These are phyloP conservation scores for Paramormyrops kingsleyae DNA, from an alignment of 2,113 vertebrate genomes.

Conservation along the genomic window DNA sequence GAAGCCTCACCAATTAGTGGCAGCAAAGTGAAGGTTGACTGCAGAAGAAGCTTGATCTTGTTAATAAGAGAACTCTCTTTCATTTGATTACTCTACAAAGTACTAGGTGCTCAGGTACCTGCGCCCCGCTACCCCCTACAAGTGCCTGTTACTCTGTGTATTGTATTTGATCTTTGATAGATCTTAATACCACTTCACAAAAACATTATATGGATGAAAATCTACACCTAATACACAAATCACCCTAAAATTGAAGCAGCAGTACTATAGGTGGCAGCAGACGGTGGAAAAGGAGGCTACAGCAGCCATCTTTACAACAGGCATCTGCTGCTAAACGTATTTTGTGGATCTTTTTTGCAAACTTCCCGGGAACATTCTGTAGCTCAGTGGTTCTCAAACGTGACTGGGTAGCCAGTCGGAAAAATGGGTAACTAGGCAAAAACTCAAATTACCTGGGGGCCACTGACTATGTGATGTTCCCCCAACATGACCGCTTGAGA, in stretches of 20 bases:
- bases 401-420: too few relatives aligned
- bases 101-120: not conserved
- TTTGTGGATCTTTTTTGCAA: not conserved
- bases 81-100: not conserved
- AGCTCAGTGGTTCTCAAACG: not conserved
- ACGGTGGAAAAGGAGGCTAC: not conserved
- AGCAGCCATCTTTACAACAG: not conserved
- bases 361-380: not conserved
- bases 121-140: not conserved
- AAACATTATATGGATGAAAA: not conserved
- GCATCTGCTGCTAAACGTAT: not conserved
- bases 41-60: not conserved
- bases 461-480: not conserved
- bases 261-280: not conserved
- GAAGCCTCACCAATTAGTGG: not conserved
- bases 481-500: not conserved
- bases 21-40: not conserved
- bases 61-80: not conserved
- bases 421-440: too few relatives aligned
- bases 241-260: not conserved
- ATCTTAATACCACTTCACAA: not conserved
- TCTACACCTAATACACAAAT: not conserved
- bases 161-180: not conserved
- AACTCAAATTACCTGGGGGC: not conserved
- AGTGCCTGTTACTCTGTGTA: not conserved